phyloP scores from a whole-genome alignment of 1,140 invertebrate genomes.

The Dendrolimus kikuchii region DNA sequence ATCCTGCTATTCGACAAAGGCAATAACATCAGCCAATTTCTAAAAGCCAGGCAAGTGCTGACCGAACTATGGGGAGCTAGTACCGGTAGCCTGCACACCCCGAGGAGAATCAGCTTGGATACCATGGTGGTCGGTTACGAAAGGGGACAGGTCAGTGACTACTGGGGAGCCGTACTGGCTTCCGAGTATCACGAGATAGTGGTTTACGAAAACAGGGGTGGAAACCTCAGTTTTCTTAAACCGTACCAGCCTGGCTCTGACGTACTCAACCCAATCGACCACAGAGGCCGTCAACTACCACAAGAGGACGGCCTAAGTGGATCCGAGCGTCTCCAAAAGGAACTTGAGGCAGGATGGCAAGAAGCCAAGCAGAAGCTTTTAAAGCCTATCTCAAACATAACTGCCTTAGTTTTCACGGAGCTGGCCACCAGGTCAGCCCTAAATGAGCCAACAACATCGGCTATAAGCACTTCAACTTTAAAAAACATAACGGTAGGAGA shows the following conservation, averaged over 20 bases:
- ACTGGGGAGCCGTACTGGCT: constrained; percentile 6
- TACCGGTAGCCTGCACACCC: background rate
- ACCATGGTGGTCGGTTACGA: constrained; percentile 8
- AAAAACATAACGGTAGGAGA: background rate
- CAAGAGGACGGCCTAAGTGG: background rate
- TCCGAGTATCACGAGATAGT: constrained; percentile 17
- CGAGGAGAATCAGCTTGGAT: constrained; percentile 16
- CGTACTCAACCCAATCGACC: constrained; percentile 2
- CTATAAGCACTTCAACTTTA: background rate
- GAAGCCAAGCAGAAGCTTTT: too few relatives aligned
- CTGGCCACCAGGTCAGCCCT: background rate
- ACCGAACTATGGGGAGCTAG: background rate
- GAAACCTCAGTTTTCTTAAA: constrained; percentile 14
- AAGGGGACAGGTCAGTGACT: constrained; percentile 4
- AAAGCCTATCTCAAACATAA: too few relatives aligned
- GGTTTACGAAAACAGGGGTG: constrained; percentile 14
- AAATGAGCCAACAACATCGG: background rate
- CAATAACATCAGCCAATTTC: background rate
- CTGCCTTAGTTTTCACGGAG: too few relatives aligned
- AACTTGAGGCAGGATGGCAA: too few relatives aligned
- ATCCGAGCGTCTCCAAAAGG: background rate
- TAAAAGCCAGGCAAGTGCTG: constrained; percentile 1
- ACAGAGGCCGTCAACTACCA: constrained; percentile 7
- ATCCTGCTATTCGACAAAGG: background rate
- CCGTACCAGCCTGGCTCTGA: background rate